Evolutionary conservation across 1,140 invertebrate genomes (phyloP).

Genomic region (Mercenaria mercenaria): DNA sequence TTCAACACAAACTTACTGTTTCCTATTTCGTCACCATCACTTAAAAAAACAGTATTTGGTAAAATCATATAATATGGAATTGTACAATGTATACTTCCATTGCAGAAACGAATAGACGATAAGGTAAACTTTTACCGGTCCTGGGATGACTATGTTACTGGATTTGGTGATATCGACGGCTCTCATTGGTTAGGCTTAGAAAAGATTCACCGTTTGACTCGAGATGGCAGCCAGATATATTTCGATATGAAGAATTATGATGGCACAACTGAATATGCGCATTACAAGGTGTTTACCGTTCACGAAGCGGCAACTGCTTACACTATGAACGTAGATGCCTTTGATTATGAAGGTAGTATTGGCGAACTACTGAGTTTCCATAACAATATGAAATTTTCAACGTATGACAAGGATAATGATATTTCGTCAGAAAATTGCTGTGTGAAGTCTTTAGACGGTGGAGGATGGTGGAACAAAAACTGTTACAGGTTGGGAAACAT

Average conservation of each 20-base stretch:
- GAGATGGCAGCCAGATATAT: constrained; percentile 20
- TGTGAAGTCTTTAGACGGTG: neutral
- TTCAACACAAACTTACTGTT: too few relatives aligned
- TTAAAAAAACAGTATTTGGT: too few relatives aligned
- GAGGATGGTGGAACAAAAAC: constrained; percentile 43
- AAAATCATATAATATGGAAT: too few relatives aligned
- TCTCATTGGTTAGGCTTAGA: constrained; percentile 58
- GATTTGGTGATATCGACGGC: constrained; percentile 41
- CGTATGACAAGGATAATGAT: constrained; percentile 54
- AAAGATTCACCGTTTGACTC: constrained; percentile 46
- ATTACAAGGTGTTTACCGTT: constrained; percentile 51
- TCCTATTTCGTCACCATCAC: too few relatives aligned
- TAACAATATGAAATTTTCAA: constrained; percentile 52
- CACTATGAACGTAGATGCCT: constrained; percentile 41
- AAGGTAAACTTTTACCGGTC: constrained; percentile 50
- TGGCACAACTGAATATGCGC: constrained; percentile 7
- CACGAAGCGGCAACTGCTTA: constrained; percentile 29
- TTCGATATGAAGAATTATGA: constrained; percentile 32
- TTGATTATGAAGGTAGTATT: constrained; percentile 17
- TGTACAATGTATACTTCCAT: too few relatives aligned
- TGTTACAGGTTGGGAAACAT: constrained; percentile 34
- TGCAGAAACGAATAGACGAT: constrained; percentile 16
- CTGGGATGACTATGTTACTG: constrained; percentile 49
- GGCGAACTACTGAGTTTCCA: constrained; percentile 27
- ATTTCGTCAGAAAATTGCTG: neutral